These are phyloP conservation scores for Drosophila testacea DNA, from an alignment of 2,888 invertebrate genomes.

Conservation along the genomic window DNA sequence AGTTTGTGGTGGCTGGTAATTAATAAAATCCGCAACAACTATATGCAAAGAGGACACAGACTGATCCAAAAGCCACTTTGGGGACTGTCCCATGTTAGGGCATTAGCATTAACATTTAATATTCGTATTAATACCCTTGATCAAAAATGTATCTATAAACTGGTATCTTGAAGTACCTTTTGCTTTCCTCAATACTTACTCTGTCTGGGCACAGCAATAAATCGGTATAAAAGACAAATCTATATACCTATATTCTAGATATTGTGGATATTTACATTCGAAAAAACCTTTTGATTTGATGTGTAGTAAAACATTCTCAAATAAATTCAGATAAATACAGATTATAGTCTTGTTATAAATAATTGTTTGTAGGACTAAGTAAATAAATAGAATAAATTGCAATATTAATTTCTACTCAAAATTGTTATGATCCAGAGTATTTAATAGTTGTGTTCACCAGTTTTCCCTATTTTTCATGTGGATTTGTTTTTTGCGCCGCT, in stretches of 20 bases:
- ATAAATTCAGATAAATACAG: too few species aligned
- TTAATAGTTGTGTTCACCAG: not conserved
- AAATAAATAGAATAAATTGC: too few species aligned
- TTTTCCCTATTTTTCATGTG: not conserved
- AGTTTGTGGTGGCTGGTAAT: constrained; percentile 71
- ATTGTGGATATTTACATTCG: too few species aligned
- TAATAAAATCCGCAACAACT: constrained; percentile 60
- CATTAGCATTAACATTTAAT: constrained; percentile 62
- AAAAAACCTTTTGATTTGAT: too few species aligned
- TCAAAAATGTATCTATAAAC: not conserved
- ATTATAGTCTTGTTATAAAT: not conserved
- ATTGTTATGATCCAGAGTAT: constrained; percentile 9
- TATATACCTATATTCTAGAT: too few species aligned
- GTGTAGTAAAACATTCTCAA: too few species aligned
- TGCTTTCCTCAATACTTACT: not conserved
- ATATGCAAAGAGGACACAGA: constrained; percentile 18
- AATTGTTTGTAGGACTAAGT: not conserved
- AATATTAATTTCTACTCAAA: not conserved
- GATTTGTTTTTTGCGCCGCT: constrained; percentile 19
- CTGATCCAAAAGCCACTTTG: constrained; percentile 55
- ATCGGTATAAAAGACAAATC: too few species aligned
- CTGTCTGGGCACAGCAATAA: too few species aligned
- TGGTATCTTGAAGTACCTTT: not conserved
- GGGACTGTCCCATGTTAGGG: constrained; percentile 46
- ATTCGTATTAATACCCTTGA: constrained; percentile 43